These are phyloP conservation scores for Drosophila sechellia DNA, from an alignment of 1,140 invertebrate species.

Conservation along the genomic window DNA sequence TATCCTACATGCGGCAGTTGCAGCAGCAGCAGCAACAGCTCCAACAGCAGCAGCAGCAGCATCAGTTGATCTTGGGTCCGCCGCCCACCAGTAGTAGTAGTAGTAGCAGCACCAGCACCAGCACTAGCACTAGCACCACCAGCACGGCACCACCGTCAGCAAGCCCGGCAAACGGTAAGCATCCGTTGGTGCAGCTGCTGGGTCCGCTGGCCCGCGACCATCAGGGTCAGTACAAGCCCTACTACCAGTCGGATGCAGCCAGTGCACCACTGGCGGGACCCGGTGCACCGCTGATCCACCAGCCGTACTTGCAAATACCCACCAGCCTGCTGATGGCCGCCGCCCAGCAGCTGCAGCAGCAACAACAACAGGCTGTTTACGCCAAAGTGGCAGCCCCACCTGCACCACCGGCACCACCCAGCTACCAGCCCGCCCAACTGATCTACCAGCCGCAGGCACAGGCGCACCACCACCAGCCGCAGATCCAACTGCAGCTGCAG, in stretches of 20 bases:
- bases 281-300: constrained; percentile 17
- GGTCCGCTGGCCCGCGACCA: constrained; percentile 75
- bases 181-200: constrained; percentile 49
- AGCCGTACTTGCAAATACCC: constrained; percentile 71
- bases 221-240: constrained; percentile 61
- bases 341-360: constrained; percentile 63
- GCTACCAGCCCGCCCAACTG: constrained; percentile 41
- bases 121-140: constrained; percentile 16
- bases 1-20: constrained; percentile 74
- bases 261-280: constrained; percentile 41
- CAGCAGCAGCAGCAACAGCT: constrained; percentile 68
- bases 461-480: constrained; percentile 21
- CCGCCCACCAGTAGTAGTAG: constrained; percentile 1
- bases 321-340: constrained; percentile 64
- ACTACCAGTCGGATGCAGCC: constrained; percentile 56
- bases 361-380: constrained; percentile 41
- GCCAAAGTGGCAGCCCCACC: constrained; percentile 32
- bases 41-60: constrained; percentile 35
- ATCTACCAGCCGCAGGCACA: constrained; percentile 51
- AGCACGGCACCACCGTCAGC: constrained; percentile 23
- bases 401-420: constrained; percentile 19
- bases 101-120: constrained; percentile 24
- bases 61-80: background rate
- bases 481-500: constrained; percentile 48
- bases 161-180: constrained; percentile 10